phyloP scores from a whole-genome alignment of 2,888 invertebrate species.

The Horisme vitalbata region DNA sequence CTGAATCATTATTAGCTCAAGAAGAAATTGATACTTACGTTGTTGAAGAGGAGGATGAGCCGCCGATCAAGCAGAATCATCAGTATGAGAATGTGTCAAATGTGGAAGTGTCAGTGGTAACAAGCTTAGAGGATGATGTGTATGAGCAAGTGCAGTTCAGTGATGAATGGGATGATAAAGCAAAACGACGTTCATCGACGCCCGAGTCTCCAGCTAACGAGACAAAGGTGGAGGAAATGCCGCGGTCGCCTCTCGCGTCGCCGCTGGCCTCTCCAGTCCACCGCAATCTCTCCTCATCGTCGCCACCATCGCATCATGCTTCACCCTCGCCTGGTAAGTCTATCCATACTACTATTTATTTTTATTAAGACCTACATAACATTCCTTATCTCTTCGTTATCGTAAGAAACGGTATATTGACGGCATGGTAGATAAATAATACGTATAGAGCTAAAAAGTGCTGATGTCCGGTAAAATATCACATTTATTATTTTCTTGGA shows the following conservation, averaged over 20 bases:
- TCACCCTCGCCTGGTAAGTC: conserved; percentile 68
- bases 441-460: too few relatives aligned
- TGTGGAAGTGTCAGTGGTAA: conserved; percentile 33
- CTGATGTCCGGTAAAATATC: neutral
- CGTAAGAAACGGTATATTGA: conserved; percentile 45
- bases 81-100: conserved; percentile 52
- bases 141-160: conserved; percentile 64
- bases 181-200: conserved; percentile 67
- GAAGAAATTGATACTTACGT: conserved; percentile 46
- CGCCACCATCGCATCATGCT: conserved; percentile 53
- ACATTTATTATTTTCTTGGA: conserved; percentile 1
- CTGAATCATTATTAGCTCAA: conserved; percentile 43
- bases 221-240: conserved; percentile 49
- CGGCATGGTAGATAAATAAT: too few relatives aligned
- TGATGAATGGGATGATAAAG: conserved; percentile 66
- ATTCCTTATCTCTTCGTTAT: conserved; percentile 58
- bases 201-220: conserved; percentile 61
- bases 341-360: conserved; percentile 27
- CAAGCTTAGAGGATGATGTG: conserved; percentile 24
- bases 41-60: conserved; percentile 29
- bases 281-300: conserved; percentile 52
- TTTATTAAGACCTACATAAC: conserved; percentile 35
- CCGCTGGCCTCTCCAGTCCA: conserved; percentile 69
- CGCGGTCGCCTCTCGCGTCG: conserved; percentile 62
- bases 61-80: conserved; percentile 20